phyloP scores from a whole-genome alignment of 2,888 invertebrate species.

The Leucoma salicis region DNA sequence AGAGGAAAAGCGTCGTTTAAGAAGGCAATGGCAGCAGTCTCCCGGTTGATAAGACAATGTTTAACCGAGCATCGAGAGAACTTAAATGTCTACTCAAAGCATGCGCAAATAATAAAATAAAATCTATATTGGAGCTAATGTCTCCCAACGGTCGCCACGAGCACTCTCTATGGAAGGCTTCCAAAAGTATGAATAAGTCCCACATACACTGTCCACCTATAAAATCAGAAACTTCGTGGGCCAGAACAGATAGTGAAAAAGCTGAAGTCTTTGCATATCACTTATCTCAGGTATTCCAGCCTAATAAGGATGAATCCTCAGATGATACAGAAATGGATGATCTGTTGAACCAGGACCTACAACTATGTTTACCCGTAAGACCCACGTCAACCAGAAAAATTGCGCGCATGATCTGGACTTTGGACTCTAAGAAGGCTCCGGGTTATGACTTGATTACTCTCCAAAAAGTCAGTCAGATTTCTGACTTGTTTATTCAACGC shows the following conservation, averaged over 20 bases:
- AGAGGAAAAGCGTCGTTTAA: background rate
- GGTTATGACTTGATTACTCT: background rate
- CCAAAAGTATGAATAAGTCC: background rate
- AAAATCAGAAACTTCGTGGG: background rate
- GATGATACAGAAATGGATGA: background rate
- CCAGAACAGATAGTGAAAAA: no score
- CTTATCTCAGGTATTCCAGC: background rate
- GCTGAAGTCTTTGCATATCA: no score
- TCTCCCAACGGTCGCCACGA: background rate
- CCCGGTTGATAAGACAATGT: background rate
- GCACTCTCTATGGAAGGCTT: background rate
- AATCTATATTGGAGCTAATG: background rate
- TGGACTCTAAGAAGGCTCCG: background rate
- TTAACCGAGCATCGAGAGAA: background rate
- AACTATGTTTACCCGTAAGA: background rate
- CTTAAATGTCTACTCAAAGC: background rate
- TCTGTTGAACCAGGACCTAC: background rate
- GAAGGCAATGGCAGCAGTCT: background rate
- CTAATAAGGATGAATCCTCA: background rate
- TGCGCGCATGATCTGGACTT: background rate
- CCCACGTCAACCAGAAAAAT: background rate
- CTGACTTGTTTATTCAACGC: background rate
- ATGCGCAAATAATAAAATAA: background rate
- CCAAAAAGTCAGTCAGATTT: background rate
- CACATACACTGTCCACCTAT: background rate